phyloP scores from a whole-genome alignment of 1,140 invertebrate genomes.

The Drosophila sp. region DNA sequence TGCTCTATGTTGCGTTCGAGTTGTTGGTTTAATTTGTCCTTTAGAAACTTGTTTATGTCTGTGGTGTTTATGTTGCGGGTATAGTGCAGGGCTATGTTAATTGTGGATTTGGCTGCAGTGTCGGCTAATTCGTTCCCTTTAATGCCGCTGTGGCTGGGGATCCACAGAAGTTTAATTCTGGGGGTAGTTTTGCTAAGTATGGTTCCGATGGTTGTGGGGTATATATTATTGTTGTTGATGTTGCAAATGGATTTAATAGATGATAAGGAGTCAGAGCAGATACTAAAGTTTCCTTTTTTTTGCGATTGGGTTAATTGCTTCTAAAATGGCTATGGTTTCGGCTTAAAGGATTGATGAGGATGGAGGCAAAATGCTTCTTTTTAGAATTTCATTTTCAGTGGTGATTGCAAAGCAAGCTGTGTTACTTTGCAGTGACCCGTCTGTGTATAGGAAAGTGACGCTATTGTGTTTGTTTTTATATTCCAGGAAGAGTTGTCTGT shows the following conservation, averaged over 20 bases:
- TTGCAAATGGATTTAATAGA: not conserved
- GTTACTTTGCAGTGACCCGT: conserved; percentile 3
- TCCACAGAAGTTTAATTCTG: too few species aligned
- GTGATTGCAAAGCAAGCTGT: conserved; percentile 1
- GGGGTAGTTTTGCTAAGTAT: too few species aligned
- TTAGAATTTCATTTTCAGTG: not conserved
- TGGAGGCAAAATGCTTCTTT: not conserved
- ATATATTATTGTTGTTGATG: conserved; percentile 1
- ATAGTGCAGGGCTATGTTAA: too few species aligned
- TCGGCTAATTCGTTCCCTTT: not conserved
- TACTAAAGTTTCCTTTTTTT: conserved; percentile 1
- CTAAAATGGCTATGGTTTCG: too few species aligned
- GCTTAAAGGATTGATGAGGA: not conserved
- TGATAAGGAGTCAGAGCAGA: not conserved
- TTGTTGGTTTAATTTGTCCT: too few species aligned
- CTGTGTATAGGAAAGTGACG: too few species aligned
- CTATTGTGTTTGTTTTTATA: too few species aligned
- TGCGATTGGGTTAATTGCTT: not conserved
- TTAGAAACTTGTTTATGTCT: conserved; percentile 2
- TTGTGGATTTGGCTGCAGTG: too few species aligned
- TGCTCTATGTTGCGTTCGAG: not conserved
- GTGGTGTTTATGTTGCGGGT: not conserved
- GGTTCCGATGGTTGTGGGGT: not conserved
- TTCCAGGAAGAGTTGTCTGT: too few species aligned
- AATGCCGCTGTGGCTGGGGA: not conserved